phyloP scores from a whole-genome alignment of 1,140 invertebrate species.

The Psix sp. region DNA sequence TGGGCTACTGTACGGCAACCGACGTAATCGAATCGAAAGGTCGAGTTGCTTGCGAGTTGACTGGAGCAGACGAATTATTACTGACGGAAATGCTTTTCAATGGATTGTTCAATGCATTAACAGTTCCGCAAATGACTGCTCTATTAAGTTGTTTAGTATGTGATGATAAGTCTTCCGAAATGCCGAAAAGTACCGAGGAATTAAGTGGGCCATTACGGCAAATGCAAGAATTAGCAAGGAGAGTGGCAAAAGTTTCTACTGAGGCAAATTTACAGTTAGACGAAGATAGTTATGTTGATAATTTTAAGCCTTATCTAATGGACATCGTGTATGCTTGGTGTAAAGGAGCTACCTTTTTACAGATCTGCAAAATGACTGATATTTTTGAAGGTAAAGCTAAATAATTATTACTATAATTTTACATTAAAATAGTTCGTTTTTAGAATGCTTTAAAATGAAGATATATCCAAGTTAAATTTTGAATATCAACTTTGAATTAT shows the following conservation, averaged over 20 bases:
- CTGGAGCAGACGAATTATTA: slow-evolving; percentile 97
- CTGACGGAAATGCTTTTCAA: slow-evolving; percentile 99
- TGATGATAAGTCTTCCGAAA: slow-evolving; percentile 93
- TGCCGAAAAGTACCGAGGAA: slow-evolving; percentile 90
- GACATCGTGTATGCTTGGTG: slow-evolving; percentile 98
- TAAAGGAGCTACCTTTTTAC: slow-evolving; percentile 92
- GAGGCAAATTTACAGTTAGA: slow-evolving; percentile 95
- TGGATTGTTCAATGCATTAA: slow-evolving; percentile 93
- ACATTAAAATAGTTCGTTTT: no score
- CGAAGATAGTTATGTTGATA: slow-evolving; percentile 93
- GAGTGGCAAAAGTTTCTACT: slow-evolving; percentile 93
- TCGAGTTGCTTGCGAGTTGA: slow-evolving; percentile 97
- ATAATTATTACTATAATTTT: no score
- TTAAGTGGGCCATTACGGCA: slow-evolving; percentile 90
- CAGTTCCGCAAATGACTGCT: slow-evolving; percentile 88
- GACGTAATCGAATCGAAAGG: slow-evolving; percentile 99
- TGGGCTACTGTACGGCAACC: slow-evolving; percentile 94
- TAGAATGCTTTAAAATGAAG: no score
- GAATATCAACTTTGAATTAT: no score
- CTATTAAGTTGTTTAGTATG: slow-evolving; percentile 98
- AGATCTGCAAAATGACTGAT: slow-evolving; percentile 98
- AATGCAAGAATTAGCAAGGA: slow-evolving; percentile 89
- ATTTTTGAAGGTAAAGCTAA: slow-evolving; percentile 98
- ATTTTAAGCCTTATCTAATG: slow-evolving; percentile 97
- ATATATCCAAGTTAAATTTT: no score